Evolutionary conservation across 2,797 vertebrate species (phyloP), one percentile per base, ranked within the genome.

Genomic region (Epinephelus awoara): DNA sequence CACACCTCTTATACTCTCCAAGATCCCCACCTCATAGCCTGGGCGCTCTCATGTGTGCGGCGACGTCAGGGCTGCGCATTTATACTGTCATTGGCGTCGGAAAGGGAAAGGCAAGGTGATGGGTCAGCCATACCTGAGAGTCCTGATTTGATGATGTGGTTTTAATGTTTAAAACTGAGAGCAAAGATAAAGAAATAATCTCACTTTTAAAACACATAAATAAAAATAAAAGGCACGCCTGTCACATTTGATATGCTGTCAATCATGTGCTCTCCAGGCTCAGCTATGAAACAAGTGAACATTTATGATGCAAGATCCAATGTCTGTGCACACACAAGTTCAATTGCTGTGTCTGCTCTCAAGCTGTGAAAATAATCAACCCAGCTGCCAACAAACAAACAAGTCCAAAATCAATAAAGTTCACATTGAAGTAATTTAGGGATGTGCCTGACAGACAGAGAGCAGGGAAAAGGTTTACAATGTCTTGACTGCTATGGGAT

Each of bases 11-110:
- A 57, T 58, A 63, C 19, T 57, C 78, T 52, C 58, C 49, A n/a
- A 29, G 25, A 79, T 58, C 62, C 47, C 65, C 77, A 42, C 69
- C 82, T 68, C 74, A 4, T 59, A 62, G 72, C 47, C 52, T 23
- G 25, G 9, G 23, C 34, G 57, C 71, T 29, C 51, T 66, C 40
- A 52, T 52, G 65, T 74, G 56, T 14, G 83, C 72, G 73, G 72
- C 87, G 71, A 93, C 92, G 92, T 94, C 92, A 92, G 74, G 59
- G 67, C 63, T 81, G 79, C 88, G 88, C 84, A 57, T n/a, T 9
- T 25, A 63, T 4, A 23, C n/a, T 5, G 19, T 40, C 59, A 40
- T 3, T 25, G 19, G 67, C 74, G 68, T 75, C 72, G 72, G 64
- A 71, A 47, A 5, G 10, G 17, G 34, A 5, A 8, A 1, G 54